Evolutionary conservation across 2,797 vertebrate genomes (phyloP), one percentile per base, ranked within the genome.

Genomic region (Pyrocephalus nanus): DNA sequence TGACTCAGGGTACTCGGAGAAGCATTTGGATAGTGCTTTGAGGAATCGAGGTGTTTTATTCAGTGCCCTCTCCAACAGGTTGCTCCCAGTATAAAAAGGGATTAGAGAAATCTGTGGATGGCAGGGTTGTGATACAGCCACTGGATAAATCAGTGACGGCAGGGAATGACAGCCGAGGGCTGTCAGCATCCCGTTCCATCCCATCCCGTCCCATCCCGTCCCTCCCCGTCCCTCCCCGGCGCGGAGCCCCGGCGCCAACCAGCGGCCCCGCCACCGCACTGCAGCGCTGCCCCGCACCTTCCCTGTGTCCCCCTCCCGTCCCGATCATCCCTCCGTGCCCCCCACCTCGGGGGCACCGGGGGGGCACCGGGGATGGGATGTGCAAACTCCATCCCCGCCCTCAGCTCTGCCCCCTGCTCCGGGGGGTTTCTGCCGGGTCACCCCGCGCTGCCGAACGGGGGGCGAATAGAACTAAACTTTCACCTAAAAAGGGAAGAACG

Each of bases 61-160:
- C 32, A 6, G 12, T 13, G 9, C 13, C 45, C 3, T 11, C n/a
- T 30, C 29, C 40, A 10, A 9, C 26, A 5, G 26, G 36, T 5
- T 6, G 38, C 27, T 78, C 11, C 29, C 20, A 1, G 15, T 4
- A 2, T 5, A 1, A 57, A 43, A 38, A 32, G 12, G 29, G 21
- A n/a, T 20, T 5, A 2, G 53, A 27, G 42, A 5, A 47, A 29
- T 0, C 1, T 0, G 10, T 0, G 40, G 20, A 0, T 3, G 67
- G 36, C 29, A 2, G 60, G 60, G 45, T 50, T 15, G 53, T 0
- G 65, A 4, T 6, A 17, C 23, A 23, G 45, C 6, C 14, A 0
- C 14, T 2, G 1, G 11, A 8, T 6, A 18, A 11, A 40, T 3
- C 6, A 5, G 23, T 1, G 43, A 27, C 1, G 26, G 34, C 23